Conservation (phyloP, 2,797 vertebrate genomes). For the Apogon talboti region DNA sequence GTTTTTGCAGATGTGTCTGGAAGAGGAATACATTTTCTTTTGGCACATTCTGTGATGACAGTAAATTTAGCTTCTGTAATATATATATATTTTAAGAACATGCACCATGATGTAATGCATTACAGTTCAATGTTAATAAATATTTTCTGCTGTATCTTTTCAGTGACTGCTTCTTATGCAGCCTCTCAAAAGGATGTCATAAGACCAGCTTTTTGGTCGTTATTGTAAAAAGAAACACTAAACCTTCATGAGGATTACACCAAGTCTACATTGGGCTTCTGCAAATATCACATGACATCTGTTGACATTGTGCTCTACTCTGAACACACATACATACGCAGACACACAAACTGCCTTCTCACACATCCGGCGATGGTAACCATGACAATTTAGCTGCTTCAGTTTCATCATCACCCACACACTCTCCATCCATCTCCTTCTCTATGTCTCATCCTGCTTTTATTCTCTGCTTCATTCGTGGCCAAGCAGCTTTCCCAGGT, state of each 20-base stretch:
- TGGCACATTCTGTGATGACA: constrained; percentile 5
- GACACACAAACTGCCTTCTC: constrained; percentile 29
- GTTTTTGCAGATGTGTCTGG: constrained; percentile 20
- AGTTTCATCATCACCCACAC: constrained; percentile 78
- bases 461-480: constrained; percentile 44
- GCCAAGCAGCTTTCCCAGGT: constrained; percentile 55
- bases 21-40: constrained; percentile 7
- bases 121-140: not conserved
- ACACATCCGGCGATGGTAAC: constrained; percentile 69
- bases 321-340: constrained; percentile 32
- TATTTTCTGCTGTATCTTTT: constrained; percentile 8
- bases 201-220: constrained; percentile 10
- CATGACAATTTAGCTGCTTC: constrained; percentile 78
- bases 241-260: constrained; percentile 38
- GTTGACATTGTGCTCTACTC: constrained; percentile 65
- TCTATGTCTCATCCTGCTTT: constrained; percentile 66
- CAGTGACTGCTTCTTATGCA: constrained; percentile 4
- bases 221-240: constrained; percentile 32
- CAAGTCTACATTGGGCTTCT: constrained; percentile 29
- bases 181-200: constrained; percentile 19
- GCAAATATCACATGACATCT: constrained; percentile 68
- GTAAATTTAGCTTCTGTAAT: constrained; percentile 26
- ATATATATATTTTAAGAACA: too few species aligned
- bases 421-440: constrained; percentile 69
- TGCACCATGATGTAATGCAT: constrained; percentile 15